These are phyloP conservation scores for fruit fly (Drosophila melanogaster) DNA, from an alignment of 1,140 invertebrate genomes.

Conservation along the genomic window DNA sequence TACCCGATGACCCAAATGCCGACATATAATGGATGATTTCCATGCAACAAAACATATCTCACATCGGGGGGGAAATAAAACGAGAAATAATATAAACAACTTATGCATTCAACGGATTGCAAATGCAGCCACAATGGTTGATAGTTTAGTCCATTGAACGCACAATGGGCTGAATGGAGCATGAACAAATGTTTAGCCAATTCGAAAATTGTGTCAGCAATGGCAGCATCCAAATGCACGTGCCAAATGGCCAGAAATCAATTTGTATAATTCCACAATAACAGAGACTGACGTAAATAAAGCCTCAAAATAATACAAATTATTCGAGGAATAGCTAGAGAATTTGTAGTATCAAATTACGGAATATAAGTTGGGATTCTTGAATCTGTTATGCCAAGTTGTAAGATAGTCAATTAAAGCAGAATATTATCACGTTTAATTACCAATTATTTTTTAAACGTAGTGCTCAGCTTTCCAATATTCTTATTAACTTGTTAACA, in stretches of 20 bases:
- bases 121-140: conserved; percentile 38
- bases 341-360: too few species aligned
- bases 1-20: conserved; percentile 57
- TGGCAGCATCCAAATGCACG: conserved; percentile 34
- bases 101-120: conserved; percentile 41
- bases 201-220: conserved; percentile 57
- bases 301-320: not conserved
- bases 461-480: too few species aligned
- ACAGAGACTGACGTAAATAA: not conserved
- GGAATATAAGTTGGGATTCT: too few species aligned
- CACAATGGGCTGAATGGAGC: conserved; percentile 43
- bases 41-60: conserved; percentile 5
- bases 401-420: too few species aligned
- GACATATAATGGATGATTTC: conserved; percentile 2
- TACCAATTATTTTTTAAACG: too few species aligned
- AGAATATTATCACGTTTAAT: too few species aligned
- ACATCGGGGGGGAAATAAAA: not conserved
- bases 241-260: conserved; percentile 20
- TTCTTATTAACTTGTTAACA: too few species aligned
- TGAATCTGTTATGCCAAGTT: too few species aligned
- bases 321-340: not conserved
- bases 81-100: conserved; percentile 22
- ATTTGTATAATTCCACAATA: not conserved
- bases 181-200: conserved; percentile 51
- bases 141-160: conserved; percentile 50